These are phyloP conservation scores for Archaeoteleia sp. DNA, from an alignment of 2,888 invertebrate genomes.

Conservation along the genomic window DNA sequence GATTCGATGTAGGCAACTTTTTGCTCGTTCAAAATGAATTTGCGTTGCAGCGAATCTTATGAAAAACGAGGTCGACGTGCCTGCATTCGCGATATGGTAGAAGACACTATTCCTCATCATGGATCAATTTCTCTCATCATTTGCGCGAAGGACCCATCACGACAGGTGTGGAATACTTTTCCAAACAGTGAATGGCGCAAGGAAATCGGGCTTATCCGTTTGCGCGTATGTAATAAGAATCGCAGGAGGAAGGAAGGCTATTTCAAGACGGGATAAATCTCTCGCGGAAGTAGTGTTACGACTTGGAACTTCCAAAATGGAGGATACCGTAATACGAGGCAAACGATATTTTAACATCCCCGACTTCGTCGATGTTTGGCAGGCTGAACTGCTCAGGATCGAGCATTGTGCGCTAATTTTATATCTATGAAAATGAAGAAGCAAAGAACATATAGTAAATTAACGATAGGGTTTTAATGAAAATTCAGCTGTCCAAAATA, in stretches of 20 bases:
- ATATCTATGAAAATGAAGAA: too few relatives aligned
- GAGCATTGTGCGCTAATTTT: too few relatives aligned
- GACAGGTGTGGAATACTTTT: constrained; percentile 43
- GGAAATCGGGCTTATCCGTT: constrained; percentile 39
- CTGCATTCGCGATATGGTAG: constrained; percentile 13
- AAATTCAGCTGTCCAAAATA: too few relatives aligned
- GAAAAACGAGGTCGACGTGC: constrained; percentile 32
- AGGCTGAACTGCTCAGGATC: too few relatives aligned
- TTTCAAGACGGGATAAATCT: background rate
- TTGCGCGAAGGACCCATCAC: constrained; percentile 19
- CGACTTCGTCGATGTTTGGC: too few relatives aligned
- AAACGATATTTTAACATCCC: too few relatives aligned
- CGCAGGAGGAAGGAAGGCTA: background rate
- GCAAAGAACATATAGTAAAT: too few relatives aligned
- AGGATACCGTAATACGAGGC: too few relatives aligned
- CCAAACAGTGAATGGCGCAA: constrained; percentile 18
- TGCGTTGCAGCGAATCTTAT: constrained; percentile 12
- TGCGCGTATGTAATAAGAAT: constrained; percentile 41
- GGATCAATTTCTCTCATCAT: constrained; percentile 43
- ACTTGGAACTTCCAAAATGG: too few relatives aligned
- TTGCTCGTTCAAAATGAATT: constrained; percentile 31
- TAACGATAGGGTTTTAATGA: too few relatives aligned
- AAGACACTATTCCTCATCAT: constrained; percentile 39
- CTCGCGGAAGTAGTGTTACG: too few relatives aligned
- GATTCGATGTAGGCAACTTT: constrained; percentile 14